Base-by-base conservation (phyloP, 2,888 invertebrate genomes). In the Eilema depressum region DNA sequence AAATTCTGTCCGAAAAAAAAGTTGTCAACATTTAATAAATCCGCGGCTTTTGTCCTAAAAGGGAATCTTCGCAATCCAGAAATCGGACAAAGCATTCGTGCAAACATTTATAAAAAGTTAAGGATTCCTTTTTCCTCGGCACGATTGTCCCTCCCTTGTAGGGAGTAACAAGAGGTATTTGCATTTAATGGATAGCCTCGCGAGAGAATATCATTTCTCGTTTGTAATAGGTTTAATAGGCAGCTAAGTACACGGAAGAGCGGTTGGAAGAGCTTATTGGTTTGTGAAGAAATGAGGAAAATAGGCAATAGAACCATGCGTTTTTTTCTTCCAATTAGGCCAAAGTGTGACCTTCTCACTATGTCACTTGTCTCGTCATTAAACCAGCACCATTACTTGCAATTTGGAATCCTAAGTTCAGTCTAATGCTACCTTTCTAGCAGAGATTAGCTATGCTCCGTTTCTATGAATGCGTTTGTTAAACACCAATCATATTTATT, bases 101-200 rank as follows among this genome's bases (percentile, higher is more conserved):
- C 88, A 89, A 91, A 92, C 89, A 88, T 90, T 91, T 89, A 89
- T 88, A 88, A 91, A 90, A 93, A 91, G 88, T 89, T 90, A 87
- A 88, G 84, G 85, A 87, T 89, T 90, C 83, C 82, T 80, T 83
- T 86, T 85, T 84, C 81, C 81, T 71, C 82, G 75, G 81, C 83
- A 81, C 85, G 83, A 82, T 79, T 84, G 82, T 83, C 73, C 80
- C 71, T 82, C 82, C 85, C 81, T 85, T 84, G 83, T 82, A 81
- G 77, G 83, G 76, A 79, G 79, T 81, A 77, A 75, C 74, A 79
- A 82, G 83, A 75, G 80, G 78, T 83, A 89, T 91, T 90, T 89
- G 86, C 89, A 89, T 90, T 89, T 85, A 87, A 88, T 86, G 84
- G 83, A 83, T 85, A 76, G 80, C 76, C 72, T 71, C 57, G 68